These are phyloP conservation scores for Chrysopilus asiliformis DNA, from an alignment of 2,888 invertebrate species.

Conservation along the genomic window DNA sequence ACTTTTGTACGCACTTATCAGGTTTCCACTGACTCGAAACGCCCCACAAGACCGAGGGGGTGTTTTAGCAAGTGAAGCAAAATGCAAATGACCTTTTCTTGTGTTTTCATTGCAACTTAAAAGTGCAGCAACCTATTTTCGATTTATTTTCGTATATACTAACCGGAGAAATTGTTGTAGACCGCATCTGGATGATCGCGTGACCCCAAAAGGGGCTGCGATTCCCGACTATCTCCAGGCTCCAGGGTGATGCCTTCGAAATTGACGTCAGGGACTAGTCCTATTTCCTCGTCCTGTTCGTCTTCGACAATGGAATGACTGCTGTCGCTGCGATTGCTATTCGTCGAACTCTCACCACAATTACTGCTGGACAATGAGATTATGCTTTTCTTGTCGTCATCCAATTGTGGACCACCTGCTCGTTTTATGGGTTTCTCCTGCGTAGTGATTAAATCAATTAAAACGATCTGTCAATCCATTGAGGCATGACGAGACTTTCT, in stretches of 20 bases:
- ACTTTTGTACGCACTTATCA: background rate
- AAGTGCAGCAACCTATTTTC: background rate
- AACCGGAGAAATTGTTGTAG: slow-evolving; percentile 81
- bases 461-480: no score
- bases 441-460: background rate
- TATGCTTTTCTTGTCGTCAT: slow-evolving; percentile 44
- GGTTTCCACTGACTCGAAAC: background rate
- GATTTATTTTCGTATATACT: slow-evolving; percentile 8
- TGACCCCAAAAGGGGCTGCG: slow-evolving; percentile 85
- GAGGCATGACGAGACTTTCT: no score
- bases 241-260: slow-evolving; percentile 70
- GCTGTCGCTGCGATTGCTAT: slow-evolving; percentile 21
- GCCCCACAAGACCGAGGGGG: no score
- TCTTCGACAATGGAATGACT: slow-evolving; percentile 26
- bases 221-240: slow-evolving; percentile 76
- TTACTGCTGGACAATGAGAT: slow-evolving; percentile 43
- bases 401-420: no score
- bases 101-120: no score
- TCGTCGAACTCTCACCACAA: slow-evolving; percentile 17
- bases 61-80: no score
- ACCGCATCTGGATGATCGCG: slow-evolving; percentile 57
- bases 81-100: no score
- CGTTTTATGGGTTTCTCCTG: background rate
- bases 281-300: slow-evolving; percentile 59
- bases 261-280: slow-evolving; percentile 68